Base-by-base conservation (phyloP, 2,888 invertebrate species). In the Drosophila barbarae region DNA sequence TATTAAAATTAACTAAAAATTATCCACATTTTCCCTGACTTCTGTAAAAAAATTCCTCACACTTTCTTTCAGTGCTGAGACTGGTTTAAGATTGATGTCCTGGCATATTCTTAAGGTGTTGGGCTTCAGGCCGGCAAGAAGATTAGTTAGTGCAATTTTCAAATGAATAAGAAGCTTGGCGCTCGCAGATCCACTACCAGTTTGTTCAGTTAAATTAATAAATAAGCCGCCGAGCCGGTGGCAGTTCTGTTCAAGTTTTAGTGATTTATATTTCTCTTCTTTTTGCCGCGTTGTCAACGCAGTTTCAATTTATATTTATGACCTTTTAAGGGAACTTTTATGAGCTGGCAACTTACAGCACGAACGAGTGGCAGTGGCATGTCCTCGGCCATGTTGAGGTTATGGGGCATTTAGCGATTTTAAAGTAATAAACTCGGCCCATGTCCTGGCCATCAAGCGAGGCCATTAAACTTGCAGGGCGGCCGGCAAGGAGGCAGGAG, bases 281-380 rank as follows among this genome's bases (percentile, higher is more conserved):
- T 42, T 46, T 41, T 42, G 49, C 67, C 65, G 72, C 69, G 76
- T 72, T 72, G 80, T 73, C 74, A 71, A 71, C 73, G 80, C 78
- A 77, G 78, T 80, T 84, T 85, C 75, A 80, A 82, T 78, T 84
- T 84, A 75, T 84, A 77, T 84, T 85, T 85, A 84, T 77, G 80
- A 73, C 75, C 73, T 71, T 78, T 80, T 77, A 84, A 78, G 68
- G 70, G 39, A 47, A 53, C 67, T 78, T 84, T 84, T 85, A 84
- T 84, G 84, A 84, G 71, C 77, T 84, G 74, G 56, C 74, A 82
- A 77, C 65, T 34, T 13, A 39, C 56, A 50, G 52, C 39, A 52
- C 42, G 26, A 42, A 28, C 42, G 41, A 26, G 26, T 7, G 26
- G 26, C 26, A 23, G 41, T n/a, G 32, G 26, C 55, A 32, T 18